Evolutionary conservation across 2,888 invertebrate species (phyloP).

Genomic region (Metallyticus violacea): DNA sequence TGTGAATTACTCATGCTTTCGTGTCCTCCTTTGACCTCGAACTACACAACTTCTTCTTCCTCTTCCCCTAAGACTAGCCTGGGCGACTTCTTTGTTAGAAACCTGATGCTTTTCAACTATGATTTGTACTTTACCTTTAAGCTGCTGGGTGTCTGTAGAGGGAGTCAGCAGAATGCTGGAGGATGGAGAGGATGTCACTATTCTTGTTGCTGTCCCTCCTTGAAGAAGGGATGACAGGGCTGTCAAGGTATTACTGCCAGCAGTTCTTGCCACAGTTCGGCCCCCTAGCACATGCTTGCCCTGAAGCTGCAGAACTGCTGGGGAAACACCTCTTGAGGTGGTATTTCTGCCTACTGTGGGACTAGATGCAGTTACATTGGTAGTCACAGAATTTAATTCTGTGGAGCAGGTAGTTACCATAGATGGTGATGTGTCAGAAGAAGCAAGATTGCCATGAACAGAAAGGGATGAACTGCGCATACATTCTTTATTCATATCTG

Average conservation of each 20-base stretch:
- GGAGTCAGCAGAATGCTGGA: conserved; percentile 42
- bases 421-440: background rate
- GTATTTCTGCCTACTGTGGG: conserved; percentile 1
- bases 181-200: conserved; percentile 34
- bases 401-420: background rate
- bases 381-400: background rate
- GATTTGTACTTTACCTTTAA: conserved; percentile 1
- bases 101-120: background rate
- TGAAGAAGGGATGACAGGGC: conserved; percentile 40
- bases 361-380: background rate
- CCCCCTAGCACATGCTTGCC: conserved; percentile 29
- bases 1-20: background rate
- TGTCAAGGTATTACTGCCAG: conserved; percentile 33
- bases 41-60: background rate
- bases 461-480: conserved; percentile 8
- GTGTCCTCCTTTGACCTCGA: background rate
- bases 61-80: background rate
- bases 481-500: background rate
- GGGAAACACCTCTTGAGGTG: background rate
- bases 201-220: conserved; percentile 37
- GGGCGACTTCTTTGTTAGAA: too few species aligned
- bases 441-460: conserved; percentile 1
- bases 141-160: conserved; percentile 29
- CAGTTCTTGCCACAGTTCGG: background rate
- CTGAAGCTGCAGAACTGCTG: conserved; percentile 28